These are phyloP conservation scores for Galagoides demidoff DNA, from an alignment of 2,797 vertebrate species.

Conservation along the genomic window DNA sequence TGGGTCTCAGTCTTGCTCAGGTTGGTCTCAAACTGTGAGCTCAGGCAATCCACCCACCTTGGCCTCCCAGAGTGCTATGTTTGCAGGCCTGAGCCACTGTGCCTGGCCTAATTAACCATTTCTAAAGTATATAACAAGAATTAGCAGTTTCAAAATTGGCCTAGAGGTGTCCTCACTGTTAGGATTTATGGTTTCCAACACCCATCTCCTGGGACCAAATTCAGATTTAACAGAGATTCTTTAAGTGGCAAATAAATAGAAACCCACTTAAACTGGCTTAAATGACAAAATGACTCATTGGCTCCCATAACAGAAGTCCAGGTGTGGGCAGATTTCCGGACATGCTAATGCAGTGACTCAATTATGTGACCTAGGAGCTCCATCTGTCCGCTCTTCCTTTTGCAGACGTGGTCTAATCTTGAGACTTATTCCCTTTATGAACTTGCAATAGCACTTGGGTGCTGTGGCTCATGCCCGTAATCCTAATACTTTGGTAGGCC, in stretches of 20 bases:
- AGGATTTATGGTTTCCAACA: neutral
- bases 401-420: neutral
- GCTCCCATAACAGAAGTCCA: neutral
- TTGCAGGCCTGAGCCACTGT: too few species aligned
- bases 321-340: neutral
- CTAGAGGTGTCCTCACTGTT: neutral
- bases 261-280: neutral
- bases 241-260: neutral
- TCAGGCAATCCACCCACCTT: too few species aligned
- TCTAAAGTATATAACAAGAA: neutral
- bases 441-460: neutral
- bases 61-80: too few species aligned
- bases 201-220: neutral
- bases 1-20: too few species aligned
- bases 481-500: neutral
- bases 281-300: neutral
- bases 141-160: neutral
- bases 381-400: neutral
- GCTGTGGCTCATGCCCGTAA: neutral
- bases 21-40: too few species aligned
- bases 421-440: neutral
- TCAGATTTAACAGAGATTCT: constrained; percentile 2
- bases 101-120: neutral
- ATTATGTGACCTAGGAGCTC: neutral
- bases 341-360: neutral